These are phyloP conservation scores for Malaclemys terrapin DNA, from an alignment of 2,113 vertebrate species.

Conservation along the genomic window DNA sequence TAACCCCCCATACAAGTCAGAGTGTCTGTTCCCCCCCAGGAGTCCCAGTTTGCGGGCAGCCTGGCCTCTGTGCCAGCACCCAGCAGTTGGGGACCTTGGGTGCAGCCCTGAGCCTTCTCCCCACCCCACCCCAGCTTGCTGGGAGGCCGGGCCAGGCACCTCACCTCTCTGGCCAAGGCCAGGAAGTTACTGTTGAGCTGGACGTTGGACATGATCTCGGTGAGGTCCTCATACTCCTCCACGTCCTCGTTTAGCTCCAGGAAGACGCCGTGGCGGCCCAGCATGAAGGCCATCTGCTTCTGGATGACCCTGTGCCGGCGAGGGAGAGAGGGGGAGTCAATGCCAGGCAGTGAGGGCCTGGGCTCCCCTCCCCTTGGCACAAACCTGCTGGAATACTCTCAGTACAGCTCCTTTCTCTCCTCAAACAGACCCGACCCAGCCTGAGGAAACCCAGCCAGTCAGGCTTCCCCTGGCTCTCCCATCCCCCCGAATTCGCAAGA, in stretches of 20 bases:
- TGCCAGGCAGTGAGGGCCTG: not conserved
- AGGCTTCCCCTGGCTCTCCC: not conserved
- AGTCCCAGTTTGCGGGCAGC: not conserved
- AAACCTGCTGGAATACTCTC: not conserved
- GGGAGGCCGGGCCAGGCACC: not conserved
- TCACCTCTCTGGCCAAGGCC: constrained; percentile 95
- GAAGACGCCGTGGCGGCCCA: constrained; percentile 96
- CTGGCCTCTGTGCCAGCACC: not conserved
- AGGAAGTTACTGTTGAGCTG: constrained; percentile 99
- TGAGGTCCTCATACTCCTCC: constrained; percentile 97
- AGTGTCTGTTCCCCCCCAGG: not conserved
- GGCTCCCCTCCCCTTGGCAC: not conserved
- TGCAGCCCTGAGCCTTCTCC: not conserved
- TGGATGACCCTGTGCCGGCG: constrained; percentile 88
- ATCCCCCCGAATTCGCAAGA: not conserved
- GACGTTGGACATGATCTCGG: constrained; percentile 99
- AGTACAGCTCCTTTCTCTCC: not conserved
- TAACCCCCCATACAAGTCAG: not conserved
- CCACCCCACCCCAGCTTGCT: not conserved
- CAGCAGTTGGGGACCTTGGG: not conserved
- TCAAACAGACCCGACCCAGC: not conserved
- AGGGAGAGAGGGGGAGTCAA: not conserved
- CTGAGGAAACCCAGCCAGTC: not conserved
- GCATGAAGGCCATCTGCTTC: constrained; percentile 99
- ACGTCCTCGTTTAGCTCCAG: constrained; percentile 97